phyloP scores from a whole-genome alignment of 2,888 invertebrate species.

The Malacosoma neustria region DNA sequence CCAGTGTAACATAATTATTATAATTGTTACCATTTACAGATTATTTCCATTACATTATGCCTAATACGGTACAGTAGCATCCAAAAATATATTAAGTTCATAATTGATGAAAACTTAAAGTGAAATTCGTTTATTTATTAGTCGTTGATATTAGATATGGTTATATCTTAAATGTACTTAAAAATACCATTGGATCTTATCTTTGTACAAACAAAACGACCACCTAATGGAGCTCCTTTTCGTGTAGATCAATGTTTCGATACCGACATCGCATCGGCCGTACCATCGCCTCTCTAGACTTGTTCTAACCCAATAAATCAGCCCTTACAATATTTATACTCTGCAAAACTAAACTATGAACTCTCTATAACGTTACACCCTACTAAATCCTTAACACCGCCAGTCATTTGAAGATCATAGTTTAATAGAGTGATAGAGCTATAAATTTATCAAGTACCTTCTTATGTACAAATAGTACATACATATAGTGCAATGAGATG shows the following conservation, averaged over 20 bases:
- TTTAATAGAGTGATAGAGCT: neutral
- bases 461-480: neutral
- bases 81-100: too few relatives aligned
- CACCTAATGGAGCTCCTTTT: neutral
- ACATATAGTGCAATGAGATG: conserved; percentile 13
- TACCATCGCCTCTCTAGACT: conserved; percentile 52
- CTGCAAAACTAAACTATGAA: conserved; percentile 46
- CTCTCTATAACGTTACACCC: conserved; percentile 30
- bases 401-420: neutral
- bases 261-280: conserved; percentile 44
- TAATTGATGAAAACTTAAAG: too few relatives aligned
- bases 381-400: conserved; percentile 5
- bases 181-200: too few relatives aligned
- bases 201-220: neutral
- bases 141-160: too few relatives aligned
- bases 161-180: too few relatives aligned
- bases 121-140: too few relatives aligned
- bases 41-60: too few relatives aligned
- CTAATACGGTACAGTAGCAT: too few relatives aligned
- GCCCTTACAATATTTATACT: conserved; percentile 72
- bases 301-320: conserved; percentile 64
- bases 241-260: neutral
- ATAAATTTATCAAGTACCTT: neutral
- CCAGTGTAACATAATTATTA: too few relatives aligned
- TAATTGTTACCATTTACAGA: too few relatives aligned